These are phyloP conservation scores for Xanthia icteritia DNA, from an alignment of 2,888 invertebrate species.

Conservation along the genomic window DNA sequence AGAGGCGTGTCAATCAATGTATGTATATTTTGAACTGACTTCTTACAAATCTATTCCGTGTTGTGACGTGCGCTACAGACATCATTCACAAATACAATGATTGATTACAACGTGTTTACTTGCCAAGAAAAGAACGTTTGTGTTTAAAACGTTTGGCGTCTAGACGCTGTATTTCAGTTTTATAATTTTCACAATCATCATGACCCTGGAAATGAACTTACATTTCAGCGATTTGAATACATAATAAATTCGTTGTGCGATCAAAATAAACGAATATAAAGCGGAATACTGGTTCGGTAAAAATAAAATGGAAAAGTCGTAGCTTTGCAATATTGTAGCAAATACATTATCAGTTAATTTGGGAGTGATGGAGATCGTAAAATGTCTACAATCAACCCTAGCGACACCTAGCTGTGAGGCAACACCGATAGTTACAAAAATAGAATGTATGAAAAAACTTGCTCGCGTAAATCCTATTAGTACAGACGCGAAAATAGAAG, in stretches of 20 bases:
- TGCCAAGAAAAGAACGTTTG: conserved; percentile 55
- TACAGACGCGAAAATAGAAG: conserved; percentile 75
- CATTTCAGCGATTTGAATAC: conserved; percentile 40
- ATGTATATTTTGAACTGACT: conserved; percentile 31
- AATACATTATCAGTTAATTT: conserved; percentile 49
- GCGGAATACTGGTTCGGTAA: conserved; percentile 20
- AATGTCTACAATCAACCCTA: conserved; percentile 54
- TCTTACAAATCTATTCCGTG: conserved; percentile 39
- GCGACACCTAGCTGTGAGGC: conserved; percentile 63
- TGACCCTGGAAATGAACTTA: conserved; percentile 50
- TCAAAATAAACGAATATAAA: conserved; percentile 34
- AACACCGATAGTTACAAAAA: conserved; percentile 74
- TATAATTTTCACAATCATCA: conserved; percentile 46
- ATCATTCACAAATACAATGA: conserved; percentile 55
- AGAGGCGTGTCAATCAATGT: conserved; percentile 42
- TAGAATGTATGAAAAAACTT: conserved; percentile 75
- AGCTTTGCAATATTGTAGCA: conserved; percentile 32
- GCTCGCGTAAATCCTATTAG: conserved; percentile 81
- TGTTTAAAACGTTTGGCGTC: conserved; percentile 43
- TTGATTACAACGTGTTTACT: conserved; percentile 48
- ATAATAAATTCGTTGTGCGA: conserved; percentile 17
- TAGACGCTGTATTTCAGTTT: conserved; percentile 52
- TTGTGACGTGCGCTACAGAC: conserved; percentile 33
- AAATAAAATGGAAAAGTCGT: conserved; percentile 30
- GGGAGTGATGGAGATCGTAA: conserved; percentile 33